These are phyloP conservation scores for Microtus ochrogaster DNA, from an alignment of 2,113 vertebrate species.

Conservation along the genomic window DNA sequence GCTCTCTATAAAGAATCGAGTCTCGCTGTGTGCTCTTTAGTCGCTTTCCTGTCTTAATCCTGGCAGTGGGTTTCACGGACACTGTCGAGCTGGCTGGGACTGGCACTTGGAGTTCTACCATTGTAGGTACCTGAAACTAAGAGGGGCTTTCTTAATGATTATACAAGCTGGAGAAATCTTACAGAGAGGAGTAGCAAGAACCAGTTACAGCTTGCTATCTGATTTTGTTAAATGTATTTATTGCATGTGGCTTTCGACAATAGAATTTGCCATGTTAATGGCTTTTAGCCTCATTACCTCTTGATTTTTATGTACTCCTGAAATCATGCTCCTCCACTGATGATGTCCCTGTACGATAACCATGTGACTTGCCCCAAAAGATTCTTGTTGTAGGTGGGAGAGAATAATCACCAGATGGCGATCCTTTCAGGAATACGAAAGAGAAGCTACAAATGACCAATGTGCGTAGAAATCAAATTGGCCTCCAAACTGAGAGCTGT, in stretches of 20 bases:
- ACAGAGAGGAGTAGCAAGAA: neutral
- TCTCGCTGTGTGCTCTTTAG: neutral
- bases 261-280: constrained; percentile 55
- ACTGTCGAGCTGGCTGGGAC: neutral
- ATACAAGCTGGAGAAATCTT: neutral
- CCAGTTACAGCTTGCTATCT: constrained; percentile 27
- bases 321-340: neutral
- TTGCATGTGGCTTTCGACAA: neutral
- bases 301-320: constrained; percentile 18
- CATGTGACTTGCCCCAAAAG: neutral
- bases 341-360: neutral
- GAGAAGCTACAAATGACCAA: neutral
- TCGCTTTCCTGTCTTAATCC: neutral
- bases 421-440: neutral
- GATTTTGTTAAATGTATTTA: constrained; percentile 54
- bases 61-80: neutral
- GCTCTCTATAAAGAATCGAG: neutral
- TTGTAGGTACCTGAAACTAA: neutral
- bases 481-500: constrained; percentile 15
- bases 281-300: constrained; percentile 54
- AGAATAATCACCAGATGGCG: constrained; percentile 15
- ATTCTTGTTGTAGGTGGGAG: neutral
- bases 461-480: neutral
- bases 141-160: neutral
- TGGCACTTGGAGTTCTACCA: neutral